A percentile compares a stretch with the other conserved stretches of the same genome.
Evolutionary conservation across 2,113 vertebrate genomes (phyloP).

Genomic region (Drymodes brunneopygia): DNA sequence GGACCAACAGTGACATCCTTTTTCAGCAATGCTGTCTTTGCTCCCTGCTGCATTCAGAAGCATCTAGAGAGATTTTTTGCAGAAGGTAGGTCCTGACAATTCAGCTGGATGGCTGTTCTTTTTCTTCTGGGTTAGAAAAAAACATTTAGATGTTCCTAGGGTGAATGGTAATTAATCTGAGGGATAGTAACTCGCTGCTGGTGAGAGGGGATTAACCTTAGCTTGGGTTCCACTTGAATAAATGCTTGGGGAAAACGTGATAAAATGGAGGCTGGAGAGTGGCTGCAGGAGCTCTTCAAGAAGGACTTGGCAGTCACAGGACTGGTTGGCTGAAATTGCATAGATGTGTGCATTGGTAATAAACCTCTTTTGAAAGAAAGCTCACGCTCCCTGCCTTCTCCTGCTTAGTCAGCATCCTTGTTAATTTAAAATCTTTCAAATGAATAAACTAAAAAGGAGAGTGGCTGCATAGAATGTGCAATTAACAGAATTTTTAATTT

Average conservation of each 20-base stretch:
- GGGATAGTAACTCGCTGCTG: neutral
- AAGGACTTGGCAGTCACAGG: neutral
- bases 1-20: constrained; percentile 46
- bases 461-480: neutral
- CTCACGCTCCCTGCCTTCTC: neutral
- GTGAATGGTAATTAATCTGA: neutral
- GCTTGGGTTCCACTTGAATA: neutral
- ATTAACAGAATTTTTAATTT: neutral
- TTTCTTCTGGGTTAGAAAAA: neutral
- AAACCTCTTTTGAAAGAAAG: neutral
- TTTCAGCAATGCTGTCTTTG: neutral
- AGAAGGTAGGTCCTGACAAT: constrained; percentile 51
- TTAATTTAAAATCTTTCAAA: neutral
- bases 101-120: neutral
- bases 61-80: constrained; percentile 7
- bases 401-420: neutral
- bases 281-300: neutral
- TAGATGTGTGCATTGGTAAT: neutral
- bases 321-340: neutral
- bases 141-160: neutral
- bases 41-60: constrained; percentile 17
- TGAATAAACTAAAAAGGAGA: neutral
- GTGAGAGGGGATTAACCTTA: neutral
- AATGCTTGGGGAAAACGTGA: neutral
- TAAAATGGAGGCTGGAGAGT: neutral